These are phyloP conservation scores for Seriola quinqueradiata DNA, from an alignment of 2,113 vertebrate genomes.

Conservation along the genomic window DNA sequence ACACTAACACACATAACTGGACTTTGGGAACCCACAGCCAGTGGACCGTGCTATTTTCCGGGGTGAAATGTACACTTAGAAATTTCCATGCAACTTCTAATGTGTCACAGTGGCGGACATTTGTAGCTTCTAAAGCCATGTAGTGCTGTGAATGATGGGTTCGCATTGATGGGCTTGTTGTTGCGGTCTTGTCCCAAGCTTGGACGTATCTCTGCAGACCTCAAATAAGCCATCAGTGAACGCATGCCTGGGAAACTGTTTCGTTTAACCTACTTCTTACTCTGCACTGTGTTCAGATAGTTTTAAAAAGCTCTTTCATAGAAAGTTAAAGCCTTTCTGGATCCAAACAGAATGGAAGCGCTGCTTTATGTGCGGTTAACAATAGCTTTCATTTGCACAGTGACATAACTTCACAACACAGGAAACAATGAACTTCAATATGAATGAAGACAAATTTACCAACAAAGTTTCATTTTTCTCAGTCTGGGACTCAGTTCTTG, in stretches of 20 bases:
- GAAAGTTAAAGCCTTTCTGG: neutral
- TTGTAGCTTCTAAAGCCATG: conserved; percentile 43
- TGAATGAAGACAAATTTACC: neutral
- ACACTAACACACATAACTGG: conserved; percentile 49
- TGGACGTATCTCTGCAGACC: conserved; percentile 30
- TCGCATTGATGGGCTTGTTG: conserved; percentile 40
- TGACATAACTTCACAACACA: neutral
- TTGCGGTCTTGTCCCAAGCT: conserved; percentile 35
- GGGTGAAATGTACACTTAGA: conserved; percentile 32
- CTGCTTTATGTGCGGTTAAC: neutral
- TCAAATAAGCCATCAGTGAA: conserved; percentile 38
- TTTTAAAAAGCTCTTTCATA: conserved; percentile 14
- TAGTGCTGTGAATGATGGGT: conserved; percentile 19
- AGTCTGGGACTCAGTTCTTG: neutral
- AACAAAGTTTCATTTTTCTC: neutral
- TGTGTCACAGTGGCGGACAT: conserved; percentile 32
- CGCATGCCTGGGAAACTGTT: conserved; percentile 33
- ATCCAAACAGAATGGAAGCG: neutral
- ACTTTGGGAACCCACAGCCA: conserved; percentile 52
- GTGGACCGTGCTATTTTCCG: conserved; percentile 38
- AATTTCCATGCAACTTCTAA: conserved; percentile 36
- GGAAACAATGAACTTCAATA: neutral
- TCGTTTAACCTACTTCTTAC: conserved; percentile 25
- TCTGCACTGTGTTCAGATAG: neutral
- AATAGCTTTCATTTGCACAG: neutral